Conservation (phyloP, 2,888 invertebrate species). For the Cephus pulcher region DNA sequence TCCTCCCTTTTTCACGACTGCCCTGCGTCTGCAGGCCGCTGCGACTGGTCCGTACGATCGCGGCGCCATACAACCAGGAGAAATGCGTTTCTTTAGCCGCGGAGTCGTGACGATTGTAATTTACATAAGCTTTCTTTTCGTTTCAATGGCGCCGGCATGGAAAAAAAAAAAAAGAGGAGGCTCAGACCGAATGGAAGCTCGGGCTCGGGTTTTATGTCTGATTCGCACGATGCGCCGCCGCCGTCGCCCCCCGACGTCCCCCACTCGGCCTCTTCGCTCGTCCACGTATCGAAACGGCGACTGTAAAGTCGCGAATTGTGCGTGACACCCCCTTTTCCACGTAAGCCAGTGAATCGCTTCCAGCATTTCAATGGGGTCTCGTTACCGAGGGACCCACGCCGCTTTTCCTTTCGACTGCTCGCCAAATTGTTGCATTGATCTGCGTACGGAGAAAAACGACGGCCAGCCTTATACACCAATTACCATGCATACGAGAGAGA, state of each 20-base stretch:
- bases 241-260: neutral
- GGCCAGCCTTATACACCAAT: neutral
- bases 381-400: neutral
- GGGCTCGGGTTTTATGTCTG: neutral
- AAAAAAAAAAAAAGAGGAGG: neutral
- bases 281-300: neutral
- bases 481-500: neutral
- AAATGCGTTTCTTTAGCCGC: slow-evolving; percentile 17
- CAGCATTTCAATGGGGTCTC: neutral
- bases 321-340: neutral
- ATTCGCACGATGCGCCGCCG: neutral
- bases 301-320: neutral
- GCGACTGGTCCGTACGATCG: neutral
- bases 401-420: neutral
- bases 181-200: neutral
- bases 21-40: slow-evolving; percentile 15
- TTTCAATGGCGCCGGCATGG: slow-evolving; percentile 14
- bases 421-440: neutral
- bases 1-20: slow-evolving; percentile 10
- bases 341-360: neutral
- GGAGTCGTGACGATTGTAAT: slow-evolving; percentile 34
- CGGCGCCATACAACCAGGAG: neutral
- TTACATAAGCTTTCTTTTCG: slow-evolving; percentile 42
- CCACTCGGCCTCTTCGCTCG: neutral
- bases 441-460: neutral